Conservation (phyloP, 2,797 vertebrate species). For the Rhinophrynus dorsalis region DNA sequence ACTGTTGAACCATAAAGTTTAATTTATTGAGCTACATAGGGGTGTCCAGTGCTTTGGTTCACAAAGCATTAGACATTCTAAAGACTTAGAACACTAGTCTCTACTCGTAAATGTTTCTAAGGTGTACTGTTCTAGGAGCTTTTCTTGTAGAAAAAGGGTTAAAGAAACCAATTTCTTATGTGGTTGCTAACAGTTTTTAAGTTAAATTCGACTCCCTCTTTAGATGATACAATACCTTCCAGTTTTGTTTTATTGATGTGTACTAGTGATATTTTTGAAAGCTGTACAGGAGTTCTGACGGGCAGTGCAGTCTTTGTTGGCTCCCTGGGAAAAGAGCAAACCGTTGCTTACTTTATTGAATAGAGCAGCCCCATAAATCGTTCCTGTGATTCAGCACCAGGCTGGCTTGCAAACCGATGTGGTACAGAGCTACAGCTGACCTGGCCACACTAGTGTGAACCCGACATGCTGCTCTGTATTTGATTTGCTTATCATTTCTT, state of each 20-base stretch:
- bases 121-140: too few species aligned
- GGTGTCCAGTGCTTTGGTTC: too few species aligned
- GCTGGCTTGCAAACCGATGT: not conserved
- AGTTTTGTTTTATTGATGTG: slow-evolving; percentile 24
- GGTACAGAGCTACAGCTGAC: not conserved
- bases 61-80: too few species aligned
- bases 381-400: slow-evolving; percentile 32
- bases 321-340: slow-evolving; percentile 42
- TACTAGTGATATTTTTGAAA: slow-evolving; percentile 37
- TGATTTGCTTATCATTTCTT: too few species aligned
- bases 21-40: too few species aligned
- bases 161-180: too few species aligned
- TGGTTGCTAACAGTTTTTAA: too few species aligned
- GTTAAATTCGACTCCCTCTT: not conserved
- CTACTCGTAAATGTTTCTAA: too few species aligned
- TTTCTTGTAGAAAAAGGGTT: too few species aligned
- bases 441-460: not conserved
- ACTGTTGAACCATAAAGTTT: too few species aligned
- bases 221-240: slow-evolving; percentile 1
- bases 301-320: slow-evolving; percentile 39
- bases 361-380: slow-evolving; percentile 41
- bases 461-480: not conserved
- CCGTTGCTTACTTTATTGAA: slow-evolving; percentile 47
- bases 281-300: slow-evolving; percentile 33
- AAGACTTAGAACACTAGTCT: too few species aligned